Percentiles rank a stretch among this genome's conserved stretches.
phyloP scores from a whole-genome alignment of 2,113 vertebrate species.

The Ahaetulla prasina region DNA sequence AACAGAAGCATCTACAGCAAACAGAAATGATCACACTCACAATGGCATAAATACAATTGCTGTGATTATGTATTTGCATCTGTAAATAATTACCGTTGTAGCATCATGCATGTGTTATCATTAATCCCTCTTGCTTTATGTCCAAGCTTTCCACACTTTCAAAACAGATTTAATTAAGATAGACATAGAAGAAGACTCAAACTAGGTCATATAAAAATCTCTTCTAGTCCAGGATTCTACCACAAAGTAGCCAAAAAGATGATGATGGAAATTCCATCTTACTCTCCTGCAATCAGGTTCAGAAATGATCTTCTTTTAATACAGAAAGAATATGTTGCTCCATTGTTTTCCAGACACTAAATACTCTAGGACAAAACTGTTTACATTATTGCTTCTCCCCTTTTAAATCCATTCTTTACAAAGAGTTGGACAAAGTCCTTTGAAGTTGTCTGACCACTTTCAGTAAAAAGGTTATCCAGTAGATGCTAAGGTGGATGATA shows the following conservation, averaged over 20 bases:
- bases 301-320: background rate
- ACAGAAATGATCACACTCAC: background rate
- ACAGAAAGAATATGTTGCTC: background rate
- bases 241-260: background rate
- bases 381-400: background rate
- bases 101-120: background rate
- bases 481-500: background rate
- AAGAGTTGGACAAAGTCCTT: background rate
- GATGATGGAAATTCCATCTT: background rate
- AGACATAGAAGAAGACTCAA: background rate
- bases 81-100: background rate
- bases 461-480: background rate
- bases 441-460: background rate
- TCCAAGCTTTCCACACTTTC: background rate
- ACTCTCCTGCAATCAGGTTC: background rate
- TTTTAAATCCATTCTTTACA: background rate
- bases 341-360: background rate
- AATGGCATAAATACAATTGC: background rate
- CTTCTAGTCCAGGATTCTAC: background rate
- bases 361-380: background rate
- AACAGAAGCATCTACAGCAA: background rate
- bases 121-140: background rate
- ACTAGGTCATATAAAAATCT: background rate
- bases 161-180: background rate
- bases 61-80: background rate